Evolutionary conservation across 2,113 vertebrate genomes (phyloP).

Genomic region (Protobothrops flavoviridis): DNA sequence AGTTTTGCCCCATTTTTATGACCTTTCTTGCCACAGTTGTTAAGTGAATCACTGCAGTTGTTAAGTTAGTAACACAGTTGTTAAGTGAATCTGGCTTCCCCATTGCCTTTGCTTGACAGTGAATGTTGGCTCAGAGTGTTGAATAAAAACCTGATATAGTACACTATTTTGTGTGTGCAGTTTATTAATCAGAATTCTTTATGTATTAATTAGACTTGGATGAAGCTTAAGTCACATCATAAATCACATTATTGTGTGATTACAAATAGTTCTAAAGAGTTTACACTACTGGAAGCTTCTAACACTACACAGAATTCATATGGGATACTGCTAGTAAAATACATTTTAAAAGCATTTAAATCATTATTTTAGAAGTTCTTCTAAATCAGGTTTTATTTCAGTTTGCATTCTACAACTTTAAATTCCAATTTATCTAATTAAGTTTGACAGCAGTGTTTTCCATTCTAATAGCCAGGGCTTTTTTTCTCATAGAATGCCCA

Average conservation of each 20-base stretch:
- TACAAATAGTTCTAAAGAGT: not conserved
- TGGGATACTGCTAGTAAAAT: not conserved
- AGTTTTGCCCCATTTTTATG: not conserved
- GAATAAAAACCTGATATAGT: not conserved
- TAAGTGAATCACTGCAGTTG: too few species aligned
- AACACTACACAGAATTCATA: fast-evolving
- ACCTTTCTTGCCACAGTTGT: not conserved
- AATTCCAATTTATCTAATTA: not conserved
- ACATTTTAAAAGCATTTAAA: not conserved
- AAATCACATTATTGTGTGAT: not conserved
- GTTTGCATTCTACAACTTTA: not conserved
- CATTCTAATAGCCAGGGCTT: not conserved
- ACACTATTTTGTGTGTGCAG: not conserved
- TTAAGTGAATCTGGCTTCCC: too few species aligned
- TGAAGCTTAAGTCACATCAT: not conserved
- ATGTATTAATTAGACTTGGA: not conserved
- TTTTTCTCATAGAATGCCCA: too few species aligned
- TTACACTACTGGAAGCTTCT: not conserved
- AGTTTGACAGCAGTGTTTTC: not conserved
- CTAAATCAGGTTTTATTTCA: not conserved
- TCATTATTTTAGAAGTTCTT: not conserved
- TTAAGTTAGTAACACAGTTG: too few species aligned
- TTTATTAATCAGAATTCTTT: not conserved
- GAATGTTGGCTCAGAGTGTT: not conserved
- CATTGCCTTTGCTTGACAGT: not conserved